phyloP scores from a whole-genome alignment of 2,888 invertebrate species.

The Eueremaeus valkanovi region DNA sequence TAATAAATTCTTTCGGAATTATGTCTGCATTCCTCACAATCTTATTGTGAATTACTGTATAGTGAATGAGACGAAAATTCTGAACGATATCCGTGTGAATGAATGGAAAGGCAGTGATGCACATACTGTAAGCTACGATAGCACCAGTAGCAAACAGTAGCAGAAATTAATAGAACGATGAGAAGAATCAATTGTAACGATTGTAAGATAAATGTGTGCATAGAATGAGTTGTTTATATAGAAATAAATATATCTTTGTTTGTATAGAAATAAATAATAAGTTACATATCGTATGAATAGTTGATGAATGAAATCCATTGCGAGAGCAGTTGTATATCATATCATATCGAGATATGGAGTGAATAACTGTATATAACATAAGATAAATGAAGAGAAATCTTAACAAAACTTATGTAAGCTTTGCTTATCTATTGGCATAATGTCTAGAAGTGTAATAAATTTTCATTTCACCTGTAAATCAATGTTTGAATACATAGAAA shows the following conservation, averaged over 20 bases:
- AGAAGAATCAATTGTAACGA: not conserved
- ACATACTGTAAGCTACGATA: too few species aligned
- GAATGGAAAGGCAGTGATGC: too few species aligned
- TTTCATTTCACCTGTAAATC: not conserved
- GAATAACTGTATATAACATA: not conserved
- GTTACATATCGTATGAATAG: conserved; percentile 3
- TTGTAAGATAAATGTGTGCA: not conserved
- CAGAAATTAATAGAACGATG: too few species aligned
- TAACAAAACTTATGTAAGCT: conserved; percentile 30
- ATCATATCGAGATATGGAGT: conserved; percentile 5
- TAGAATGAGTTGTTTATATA: not conserved
- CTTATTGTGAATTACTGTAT: too few species aligned
- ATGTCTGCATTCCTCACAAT: too few species aligned
- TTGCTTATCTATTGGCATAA: conserved; percentile 10
- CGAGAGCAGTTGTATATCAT: conserved; percentile 15
- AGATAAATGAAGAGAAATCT: conserved; percentile 25
- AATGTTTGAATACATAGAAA: not conserved
- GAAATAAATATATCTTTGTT: conserved; percentile 3
- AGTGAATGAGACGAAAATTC: too few species aligned
- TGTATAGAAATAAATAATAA: conserved; percentile 28
- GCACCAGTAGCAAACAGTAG: too few species aligned
- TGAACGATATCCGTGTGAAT: too few species aligned
- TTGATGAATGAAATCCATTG: conserved; percentile 22
- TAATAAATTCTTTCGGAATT: too few species aligned
- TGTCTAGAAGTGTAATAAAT: conserved; percentile 16